These are phyloP conservation scores for Alauda arvensis DNA, from an alignment of 2,797 vertebrate species.

Conservation along the genomic window DNA sequence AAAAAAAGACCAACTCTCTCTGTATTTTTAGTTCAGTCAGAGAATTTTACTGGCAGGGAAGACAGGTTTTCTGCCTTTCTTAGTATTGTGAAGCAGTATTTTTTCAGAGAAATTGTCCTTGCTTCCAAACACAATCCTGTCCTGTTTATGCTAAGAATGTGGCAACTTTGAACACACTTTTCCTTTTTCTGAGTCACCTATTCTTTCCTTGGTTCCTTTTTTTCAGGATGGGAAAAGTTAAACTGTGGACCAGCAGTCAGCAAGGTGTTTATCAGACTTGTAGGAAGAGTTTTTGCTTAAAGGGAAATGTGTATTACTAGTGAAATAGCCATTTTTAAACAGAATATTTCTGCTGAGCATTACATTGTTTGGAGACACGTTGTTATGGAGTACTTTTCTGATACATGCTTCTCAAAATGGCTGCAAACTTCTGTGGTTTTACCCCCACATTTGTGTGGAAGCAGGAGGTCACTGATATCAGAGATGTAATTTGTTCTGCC, in stretches of 20 bases:
- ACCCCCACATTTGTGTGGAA: fast-evolving
- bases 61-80: background rate
- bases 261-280: background rate
- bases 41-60: background rate
- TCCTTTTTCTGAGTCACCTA: background rate
- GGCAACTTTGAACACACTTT: background rate
- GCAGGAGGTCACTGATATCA: background rate
- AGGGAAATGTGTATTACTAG: background rate
- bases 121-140: background rate
- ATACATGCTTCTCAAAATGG: background rate
- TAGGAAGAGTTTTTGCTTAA: background rate
- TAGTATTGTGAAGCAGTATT: background rate
- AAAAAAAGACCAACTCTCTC: background rate
- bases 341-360: background rate
- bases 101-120: background rate
- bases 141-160: background rate
- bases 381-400: background rate
- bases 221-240: background rate
- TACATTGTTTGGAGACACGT: background rate
- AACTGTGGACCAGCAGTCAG: background rate
- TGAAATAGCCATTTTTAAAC: background rate
- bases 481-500: background rate
- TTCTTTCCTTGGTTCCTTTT: background rate
- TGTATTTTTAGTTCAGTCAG: background rate
- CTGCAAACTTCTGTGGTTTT: background rate